A percentile compares a stretch with the other conserved stretches of the same genome.
Conservation (phyloP, 2,113 vertebrate genomes). For the Peromyscus maniculatus region DNA sequence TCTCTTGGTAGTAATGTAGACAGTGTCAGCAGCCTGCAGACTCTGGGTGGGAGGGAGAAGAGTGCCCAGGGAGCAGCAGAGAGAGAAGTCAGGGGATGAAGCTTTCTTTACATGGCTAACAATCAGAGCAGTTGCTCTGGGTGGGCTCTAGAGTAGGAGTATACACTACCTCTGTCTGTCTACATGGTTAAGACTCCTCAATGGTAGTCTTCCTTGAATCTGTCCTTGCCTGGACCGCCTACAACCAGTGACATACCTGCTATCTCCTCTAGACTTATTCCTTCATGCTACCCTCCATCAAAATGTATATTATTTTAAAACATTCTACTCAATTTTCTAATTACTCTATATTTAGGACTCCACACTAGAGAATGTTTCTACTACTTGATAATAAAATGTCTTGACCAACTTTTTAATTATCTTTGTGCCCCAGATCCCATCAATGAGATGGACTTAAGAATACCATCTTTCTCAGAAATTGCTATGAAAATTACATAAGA, state of each 20-base stretch:
- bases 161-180: not conserved
- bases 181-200: not conserved
- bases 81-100: not conserved
- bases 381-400: not conserved
- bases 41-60: not conserved
- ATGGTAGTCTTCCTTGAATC: not conserved
- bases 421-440: not conserved
- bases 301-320: not conserved
- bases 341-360: not conserved
- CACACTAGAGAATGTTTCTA: not conserved
- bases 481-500: not conserved
- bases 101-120: not conserved
- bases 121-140: not conserved
- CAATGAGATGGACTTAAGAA: not conserved
- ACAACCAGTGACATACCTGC: not conserved
- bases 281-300: not conserved
- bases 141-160: not conserved
- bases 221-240: not conserved
- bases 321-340: not conserved
- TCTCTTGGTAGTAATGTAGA: not conserved
- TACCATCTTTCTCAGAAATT: not conserved
- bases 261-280: not conserved
- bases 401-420: not conserved
- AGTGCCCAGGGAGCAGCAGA: rapidly evolving
- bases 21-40: not conserved